Evolutionary conservation across 2,797 vertebrate species (phyloP), one percentile per base, ranked within the genome.

Genomic region (Eulemur rubriventer): DNA sequence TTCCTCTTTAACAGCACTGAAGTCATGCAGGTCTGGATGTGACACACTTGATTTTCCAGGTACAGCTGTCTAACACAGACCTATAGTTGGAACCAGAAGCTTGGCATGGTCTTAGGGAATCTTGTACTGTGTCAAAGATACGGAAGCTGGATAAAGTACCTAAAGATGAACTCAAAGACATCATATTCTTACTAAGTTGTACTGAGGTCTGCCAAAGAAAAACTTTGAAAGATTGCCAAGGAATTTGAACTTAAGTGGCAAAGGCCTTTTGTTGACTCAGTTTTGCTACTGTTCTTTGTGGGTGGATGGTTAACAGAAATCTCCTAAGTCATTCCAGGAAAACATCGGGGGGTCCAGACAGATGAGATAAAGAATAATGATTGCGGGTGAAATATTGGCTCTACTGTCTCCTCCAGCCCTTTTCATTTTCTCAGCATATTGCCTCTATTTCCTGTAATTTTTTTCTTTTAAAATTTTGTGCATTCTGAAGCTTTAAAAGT

Each of bases 231-330:
- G 46, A 52, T 30, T 50, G 87, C 82, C 82, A 89, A 80, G 78
- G 59, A 93, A 63, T 82, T 52, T 55, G 91, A 91, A 79, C 43
- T 86, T 52, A n/a, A 76, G 26, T 59, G 65, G 38, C 67, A 61
- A 33, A 11, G 26, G 28, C 4, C 57, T 93, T 87, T 48, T 73
- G 76, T 80, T 84, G 41, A 85, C 12, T 93, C 10, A 33, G 17
- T 59, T 93, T 95, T 75, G 30, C 61, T 91, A 61, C 33, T 85
- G n/a, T 24, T 93, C 24, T 94, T 93, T 95, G 79, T 73, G 70
- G n/a, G 57, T 93, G 30, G 75, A 41, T 93, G 67, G 28, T 73
- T 92, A n/a, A 59, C 8, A 69, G 65, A 92, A 75, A 59, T 76
- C 69, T 88, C 35, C 12, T 46, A 84, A 92, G 46, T 73, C 8